These are phyloP conservation scores for Vanessa cardui DNA, from an alignment of 2,888 invertebrate species.

Conservation along the genomic window DNA sequence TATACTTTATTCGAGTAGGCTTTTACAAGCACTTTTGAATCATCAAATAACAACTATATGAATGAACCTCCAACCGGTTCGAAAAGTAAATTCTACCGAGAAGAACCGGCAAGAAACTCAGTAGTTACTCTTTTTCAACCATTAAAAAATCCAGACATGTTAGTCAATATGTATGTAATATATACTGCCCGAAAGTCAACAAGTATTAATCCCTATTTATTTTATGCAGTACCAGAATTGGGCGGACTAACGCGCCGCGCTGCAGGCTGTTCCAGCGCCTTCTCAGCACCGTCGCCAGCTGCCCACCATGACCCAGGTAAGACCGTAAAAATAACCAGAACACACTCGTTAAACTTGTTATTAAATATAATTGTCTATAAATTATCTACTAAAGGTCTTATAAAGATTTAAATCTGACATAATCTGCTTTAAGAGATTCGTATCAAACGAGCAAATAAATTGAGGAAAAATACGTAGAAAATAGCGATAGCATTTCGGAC, in stretches of 20 bases:
- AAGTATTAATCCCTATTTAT: no score
- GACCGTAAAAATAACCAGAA: slow-evolving; percentile 26
- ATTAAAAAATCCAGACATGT: no score
- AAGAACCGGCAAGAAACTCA: no score
- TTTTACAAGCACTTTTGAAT: no score
- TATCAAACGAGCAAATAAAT: slow-evolving; percentile 1
- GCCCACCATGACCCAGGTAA: slow-evolving; percentile 78
- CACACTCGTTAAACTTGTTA: neutral
- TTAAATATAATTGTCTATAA: no score
- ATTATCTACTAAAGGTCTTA: neutral
- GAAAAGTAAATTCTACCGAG: no score
- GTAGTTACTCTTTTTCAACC: no score
- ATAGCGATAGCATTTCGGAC: slow-evolving; percentile 7
- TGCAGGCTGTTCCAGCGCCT: slow-evolving; percentile 84
- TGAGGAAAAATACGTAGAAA: slow-evolving; percentile 16
- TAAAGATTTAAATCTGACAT: neutral
- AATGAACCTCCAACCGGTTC: no score
- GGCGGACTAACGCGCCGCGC: slow-evolving; percentile 77
- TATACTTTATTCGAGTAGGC: no score
- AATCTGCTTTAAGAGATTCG: neutral
- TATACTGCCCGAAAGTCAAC: no score
- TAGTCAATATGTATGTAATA: no score
- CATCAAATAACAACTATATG: no score
- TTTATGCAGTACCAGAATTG: slow-evolving; percentile 63
- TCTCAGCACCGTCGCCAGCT: slow-evolving; percentile 82